Evolutionary conservation across 2,888 invertebrate species (phyloP).

Genomic region (Xestobium rufovillosum): DNA sequence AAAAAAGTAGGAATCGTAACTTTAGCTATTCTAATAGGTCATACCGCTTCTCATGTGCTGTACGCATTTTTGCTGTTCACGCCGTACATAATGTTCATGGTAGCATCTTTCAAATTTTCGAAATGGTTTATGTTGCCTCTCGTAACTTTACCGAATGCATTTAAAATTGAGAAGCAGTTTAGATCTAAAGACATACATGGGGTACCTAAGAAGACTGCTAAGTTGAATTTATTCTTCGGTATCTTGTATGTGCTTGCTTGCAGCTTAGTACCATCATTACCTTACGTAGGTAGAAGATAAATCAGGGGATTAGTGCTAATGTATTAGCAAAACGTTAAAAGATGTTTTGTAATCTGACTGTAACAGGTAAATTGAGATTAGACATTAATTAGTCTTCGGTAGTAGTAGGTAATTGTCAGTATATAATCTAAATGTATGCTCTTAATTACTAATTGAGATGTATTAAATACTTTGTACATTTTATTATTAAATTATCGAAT

Average conservation of each 20-base stretch:
- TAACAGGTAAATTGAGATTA: too few relatives aligned
- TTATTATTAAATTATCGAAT: too few relatives aligned
- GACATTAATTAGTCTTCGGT: too few relatives aligned
- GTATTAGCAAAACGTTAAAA: too few relatives aligned
- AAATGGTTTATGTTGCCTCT: constrained; percentile 84
- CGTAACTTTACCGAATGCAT: constrained; percentile 79
- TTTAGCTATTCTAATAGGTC: constrained; percentile 87
- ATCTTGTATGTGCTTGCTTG: constrained; percentile 82
- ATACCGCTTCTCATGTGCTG: constrained; percentile 82
- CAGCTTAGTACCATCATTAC: constrained; percentile 59
- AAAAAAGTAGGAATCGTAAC: constrained; percentile 88
- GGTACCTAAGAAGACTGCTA: constrained; percentile 83
- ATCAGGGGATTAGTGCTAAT: too few relatives aligned
- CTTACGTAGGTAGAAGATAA: constrained; percentile 47
- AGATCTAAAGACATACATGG: constrained; percentile 69
- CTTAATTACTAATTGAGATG: too few relatives aligned
- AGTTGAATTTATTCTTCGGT: constrained; percentile 85
- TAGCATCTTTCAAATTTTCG: constrained; percentile 76
- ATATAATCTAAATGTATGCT: too few relatives aligned
- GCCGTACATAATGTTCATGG: constrained; percentile 85
- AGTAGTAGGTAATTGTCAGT: too few relatives aligned
- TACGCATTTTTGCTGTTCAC: constrained; percentile 85
- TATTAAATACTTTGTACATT: too few relatives aligned
- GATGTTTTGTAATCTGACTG: too few relatives aligned
- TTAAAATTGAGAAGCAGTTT: constrained; percentile 84